Percentiles rank a stretch among this genome's conserved stretches.
phyloP scores from a whole-genome alignment of 1,140 invertebrate genomes.

The Heterodera schachtii region DNA sequence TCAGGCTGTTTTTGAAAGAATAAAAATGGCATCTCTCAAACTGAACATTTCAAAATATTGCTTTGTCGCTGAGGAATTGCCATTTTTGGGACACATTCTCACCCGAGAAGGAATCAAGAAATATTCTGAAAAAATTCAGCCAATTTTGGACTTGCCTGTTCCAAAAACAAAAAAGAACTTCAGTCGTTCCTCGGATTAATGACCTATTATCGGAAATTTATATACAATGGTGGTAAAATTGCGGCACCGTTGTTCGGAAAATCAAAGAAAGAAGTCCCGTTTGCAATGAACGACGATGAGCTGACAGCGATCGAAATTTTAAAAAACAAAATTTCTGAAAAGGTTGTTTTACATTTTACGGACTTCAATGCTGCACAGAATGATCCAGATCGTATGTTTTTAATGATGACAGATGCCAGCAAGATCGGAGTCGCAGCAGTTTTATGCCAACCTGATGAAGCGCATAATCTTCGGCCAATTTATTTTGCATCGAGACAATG shows the following conservation, averaged over 20 bases:
- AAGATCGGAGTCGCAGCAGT: not conserved
- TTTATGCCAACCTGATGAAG: slow-evolving; percentile 15
- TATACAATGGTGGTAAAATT: slow-evolving; percentile 13
- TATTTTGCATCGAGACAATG: slow-evolving; percentile 24
- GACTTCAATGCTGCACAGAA: slow-evolving; percentile 13
- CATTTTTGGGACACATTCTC: slow-evolving; percentile 14
- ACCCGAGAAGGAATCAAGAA: slow-evolving; percentile 8
- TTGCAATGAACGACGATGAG: slow-evolving; percentile 21
- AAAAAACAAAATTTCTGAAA: slow-evolving; percentile 20
- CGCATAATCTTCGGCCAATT: slow-evolving; percentile 1
- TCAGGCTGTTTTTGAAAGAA: not conserved
- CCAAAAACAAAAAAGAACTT: slow-evolving; percentile 21
- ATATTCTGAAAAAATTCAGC: slow-evolving; percentile 8
- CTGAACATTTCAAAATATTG: not conserved
- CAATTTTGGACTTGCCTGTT: not conserved
- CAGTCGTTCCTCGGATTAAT: slow-evolving; percentile 16
- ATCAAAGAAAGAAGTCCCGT: slow-evolving; percentile 18
- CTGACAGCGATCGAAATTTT: slow-evolving; percentile 38
- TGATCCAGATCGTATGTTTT: not conserved
- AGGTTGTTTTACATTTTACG: slow-evolving; percentile 8
- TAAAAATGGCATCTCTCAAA: not conserved
- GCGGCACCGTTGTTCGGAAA: slow-evolving; percentile 27
- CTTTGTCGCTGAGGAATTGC: not conserved
- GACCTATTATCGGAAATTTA: not conserved
- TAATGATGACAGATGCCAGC: slow-evolving; percentile 20